phyloP scores from a whole-genome alignment of 2,113 vertebrate species.

The cat (Felis catus) region DNA sequence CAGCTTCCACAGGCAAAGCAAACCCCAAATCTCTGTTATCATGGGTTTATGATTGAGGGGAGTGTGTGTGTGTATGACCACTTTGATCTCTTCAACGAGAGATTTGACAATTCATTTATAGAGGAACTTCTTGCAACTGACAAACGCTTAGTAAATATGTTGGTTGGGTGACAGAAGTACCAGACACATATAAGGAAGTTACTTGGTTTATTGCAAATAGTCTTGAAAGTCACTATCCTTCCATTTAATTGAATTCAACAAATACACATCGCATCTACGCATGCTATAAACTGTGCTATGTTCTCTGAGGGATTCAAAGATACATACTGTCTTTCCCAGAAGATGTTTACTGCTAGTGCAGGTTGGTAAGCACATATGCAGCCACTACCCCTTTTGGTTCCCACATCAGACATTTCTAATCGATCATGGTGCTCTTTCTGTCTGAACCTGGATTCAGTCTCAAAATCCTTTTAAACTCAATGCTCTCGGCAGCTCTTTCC shows the following conservation, averaged over 20 bases:
- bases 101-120: not conserved
- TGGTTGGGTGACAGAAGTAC: not conserved
- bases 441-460: not conserved
- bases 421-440: not conserved
- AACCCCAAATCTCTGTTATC: not conserved
- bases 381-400: not conserved
- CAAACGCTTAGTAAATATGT: not conserved
- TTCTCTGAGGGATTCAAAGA: not conserved
- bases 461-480: conserved; percentile 19
- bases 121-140: not conserved
- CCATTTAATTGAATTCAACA: not conserved
- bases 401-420: not conserved
- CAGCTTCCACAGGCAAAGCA: not conserved
- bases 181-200: not conserved
- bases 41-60: not conserved
- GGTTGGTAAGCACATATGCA: not conserved
- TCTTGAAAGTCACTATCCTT: not conserved
- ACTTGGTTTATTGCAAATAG: not conserved
- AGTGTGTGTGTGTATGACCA: not conserved
- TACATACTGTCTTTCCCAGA: not conserved
- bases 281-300: not conserved
- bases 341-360: not conserved
- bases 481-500: not conserved
- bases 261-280: not conserved
- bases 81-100: not conserved